A percentile compares a stretch with the other conserved stretches of the same genome.
These are phyloP conservation scores for Eospalax fontanierii DNA, from an alignment of 2,797 vertebrate species.

Conservation along the genomic window DNA sequence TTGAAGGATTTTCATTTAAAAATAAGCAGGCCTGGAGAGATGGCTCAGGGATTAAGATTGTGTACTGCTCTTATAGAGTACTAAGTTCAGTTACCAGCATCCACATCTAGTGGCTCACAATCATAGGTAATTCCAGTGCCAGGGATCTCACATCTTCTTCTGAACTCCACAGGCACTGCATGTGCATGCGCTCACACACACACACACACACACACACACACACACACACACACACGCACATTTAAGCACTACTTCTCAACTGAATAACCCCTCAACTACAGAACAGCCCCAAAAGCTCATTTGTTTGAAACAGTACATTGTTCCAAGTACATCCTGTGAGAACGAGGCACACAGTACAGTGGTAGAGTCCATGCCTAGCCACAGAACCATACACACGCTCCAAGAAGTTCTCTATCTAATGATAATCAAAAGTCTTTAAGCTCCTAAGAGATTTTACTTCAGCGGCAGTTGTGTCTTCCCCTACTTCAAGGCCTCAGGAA, in stretches of 20 bases:
- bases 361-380: not conserved
- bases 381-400: not conserved
- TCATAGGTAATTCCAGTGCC: not conserved
- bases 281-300: not conserved
- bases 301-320: conserved; percentile 29
- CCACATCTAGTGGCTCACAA: not conserved
- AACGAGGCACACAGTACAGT: not conserved
- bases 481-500: not conserved
- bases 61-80: not conserved
- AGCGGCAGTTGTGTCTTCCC: not conserved
- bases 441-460: not conserved
- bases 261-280: conserved; percentile 41
- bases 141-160: not conserved
- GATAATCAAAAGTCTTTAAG: conserved; percentile 3
- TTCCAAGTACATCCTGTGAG: conserved; percentile 6
- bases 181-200: not conserved
- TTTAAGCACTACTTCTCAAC: too few relatives aligned
- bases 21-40: not conserved
- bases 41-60: not conserved
- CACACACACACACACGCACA: not conserved
- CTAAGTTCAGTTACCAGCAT: not conserved
- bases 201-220: not conserved
- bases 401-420: not conserved
- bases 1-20: conserved; percentile 47
- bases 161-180: not conserved